phyloP scores from a whole-genome alignment of 2,888 invertebrate species.

The Caenorhabditis becei region DNA sequence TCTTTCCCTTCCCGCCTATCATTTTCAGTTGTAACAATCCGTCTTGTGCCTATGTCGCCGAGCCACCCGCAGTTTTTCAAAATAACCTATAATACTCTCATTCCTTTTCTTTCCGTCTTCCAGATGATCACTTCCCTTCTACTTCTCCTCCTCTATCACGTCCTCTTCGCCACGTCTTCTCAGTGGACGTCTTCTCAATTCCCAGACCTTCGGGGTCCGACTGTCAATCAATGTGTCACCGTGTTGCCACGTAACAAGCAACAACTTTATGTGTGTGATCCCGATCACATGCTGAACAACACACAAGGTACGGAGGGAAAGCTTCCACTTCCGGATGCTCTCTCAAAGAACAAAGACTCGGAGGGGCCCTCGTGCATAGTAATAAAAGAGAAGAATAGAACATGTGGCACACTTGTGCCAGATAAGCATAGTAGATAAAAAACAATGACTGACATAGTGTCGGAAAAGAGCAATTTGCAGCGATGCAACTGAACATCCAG shows the following conservation, averaged over 20 bases:
- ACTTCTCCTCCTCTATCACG: constrained; percentile 33
- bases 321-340: neutral
- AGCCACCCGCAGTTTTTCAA: constrained; percentile 54
- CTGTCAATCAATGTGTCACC: constrained; percentile 71
- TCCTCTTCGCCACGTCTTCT: constrained; percentile 3
- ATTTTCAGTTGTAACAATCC: constrained; percentile 60
- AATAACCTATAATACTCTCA: constrained; percentile 52
- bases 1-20: constrained; percentile 4
- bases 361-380: constrained; percentile 12
- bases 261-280: constrained; percentile 81
- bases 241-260: constrained; percentile 66
- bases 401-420: constrained; percentile 24
- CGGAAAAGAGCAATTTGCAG: constrained; percentile 62
- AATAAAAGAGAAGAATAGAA: constrained; percentile 41
- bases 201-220: constrained; percentile 76
- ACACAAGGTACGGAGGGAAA: constrained; percentile 78
- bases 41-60: constrained; percentile 12
- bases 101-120: no score
- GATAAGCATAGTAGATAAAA: constrained; percentile 17
- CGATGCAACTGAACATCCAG: constrained; percentile 74
- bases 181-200: constrained; percentile 72
- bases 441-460: neutral
- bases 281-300: constrained; percentile 79
- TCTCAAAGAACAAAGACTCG: neutral
- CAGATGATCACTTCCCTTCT: constrained; percentile 28